phyloP scores from a whole-genome alignment of 1,140 invertebrate genomes.

The Trialeurodes vaporariorum region DNA sequence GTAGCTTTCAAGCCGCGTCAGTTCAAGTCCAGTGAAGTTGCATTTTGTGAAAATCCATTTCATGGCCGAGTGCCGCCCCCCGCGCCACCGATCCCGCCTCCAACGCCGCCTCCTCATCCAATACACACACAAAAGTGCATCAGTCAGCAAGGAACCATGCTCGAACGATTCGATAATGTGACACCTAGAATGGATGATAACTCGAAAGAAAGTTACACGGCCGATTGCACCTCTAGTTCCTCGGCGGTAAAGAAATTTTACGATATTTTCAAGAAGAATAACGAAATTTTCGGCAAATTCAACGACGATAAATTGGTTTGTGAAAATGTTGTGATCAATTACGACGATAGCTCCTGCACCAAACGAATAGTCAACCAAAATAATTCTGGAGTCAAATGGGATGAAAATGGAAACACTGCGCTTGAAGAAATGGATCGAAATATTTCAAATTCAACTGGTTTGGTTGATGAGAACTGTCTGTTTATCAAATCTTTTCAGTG shows the following conservation, averaged over 20 bases:
- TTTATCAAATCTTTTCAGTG: too few species aligned
- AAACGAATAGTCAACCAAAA: neutral
- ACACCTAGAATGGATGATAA: neutral
- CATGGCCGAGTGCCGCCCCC: neutral
- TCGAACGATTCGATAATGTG: neutral
- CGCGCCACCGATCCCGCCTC: neutral
- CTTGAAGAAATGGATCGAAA: neutral
- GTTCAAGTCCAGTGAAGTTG: neutral
- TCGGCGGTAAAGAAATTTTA: neutral
- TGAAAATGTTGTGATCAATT: neutral
- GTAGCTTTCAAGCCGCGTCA: neutral
- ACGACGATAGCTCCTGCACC: neutral
- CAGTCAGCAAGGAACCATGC: neutral
- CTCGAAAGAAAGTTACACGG: neutral
- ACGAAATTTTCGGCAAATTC: neutral
- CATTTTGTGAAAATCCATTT: neutral
- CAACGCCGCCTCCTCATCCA: too few species aligned
- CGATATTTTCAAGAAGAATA: neutral
- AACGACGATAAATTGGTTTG: neutral
- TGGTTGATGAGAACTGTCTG: neutral
- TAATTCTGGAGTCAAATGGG: neutral
- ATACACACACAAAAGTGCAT: neutral
- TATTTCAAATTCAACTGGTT: neutral
- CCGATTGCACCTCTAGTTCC: neutral
- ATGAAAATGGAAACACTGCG: neutral